phyloP scores from a whole-genome alignment of 2,888 invertebrate genomes.

The Allophyes oxyacanthae region DNA sequence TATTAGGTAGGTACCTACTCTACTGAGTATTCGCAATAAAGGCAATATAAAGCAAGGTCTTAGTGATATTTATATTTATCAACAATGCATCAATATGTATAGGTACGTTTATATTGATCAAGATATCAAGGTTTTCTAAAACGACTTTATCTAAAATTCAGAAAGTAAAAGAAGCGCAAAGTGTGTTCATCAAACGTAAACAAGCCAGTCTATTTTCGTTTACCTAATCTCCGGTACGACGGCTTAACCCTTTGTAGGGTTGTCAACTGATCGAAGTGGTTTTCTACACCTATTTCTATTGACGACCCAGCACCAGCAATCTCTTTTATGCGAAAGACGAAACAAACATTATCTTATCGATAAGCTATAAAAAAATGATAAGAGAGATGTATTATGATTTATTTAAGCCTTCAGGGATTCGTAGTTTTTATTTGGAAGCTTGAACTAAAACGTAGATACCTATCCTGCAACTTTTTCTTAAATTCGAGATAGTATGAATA shows the following conservation, averaged over 20 bases:
- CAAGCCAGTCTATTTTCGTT: conserved; percentile 74
- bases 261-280: conserved; percentile 52
- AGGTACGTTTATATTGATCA: conserved; percentile 13
- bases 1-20: not conserved
- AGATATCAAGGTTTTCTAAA: conserved; percentile 35
- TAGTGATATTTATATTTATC: conserved; percentile 1
- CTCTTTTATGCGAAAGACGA: not conserved
- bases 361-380: too few species aligned
- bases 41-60: not conserved
- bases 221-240: conserved; percentile 72
- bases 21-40: not conserved
- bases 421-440: too few species aligned
- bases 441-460: not conserved
- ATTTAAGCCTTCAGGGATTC: too few species aligned
- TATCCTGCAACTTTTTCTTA: too few species aligned
- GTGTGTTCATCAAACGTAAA: conserved; percentile 69
- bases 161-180: conserved; percentile 66
- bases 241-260: conserved; percentile 59
- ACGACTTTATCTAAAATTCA: conserved; percentile 61
- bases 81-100: not conserved
- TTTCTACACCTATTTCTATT: conserved; percentile 34
- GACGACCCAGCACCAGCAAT: not conserved
- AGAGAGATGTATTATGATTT: too few species aligned
- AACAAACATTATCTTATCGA: too few species aligned
- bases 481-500: too few species aligned